Conservation (phyloP, 1,140 invertebrate species). For the Procambarus virginalis region DNA sequence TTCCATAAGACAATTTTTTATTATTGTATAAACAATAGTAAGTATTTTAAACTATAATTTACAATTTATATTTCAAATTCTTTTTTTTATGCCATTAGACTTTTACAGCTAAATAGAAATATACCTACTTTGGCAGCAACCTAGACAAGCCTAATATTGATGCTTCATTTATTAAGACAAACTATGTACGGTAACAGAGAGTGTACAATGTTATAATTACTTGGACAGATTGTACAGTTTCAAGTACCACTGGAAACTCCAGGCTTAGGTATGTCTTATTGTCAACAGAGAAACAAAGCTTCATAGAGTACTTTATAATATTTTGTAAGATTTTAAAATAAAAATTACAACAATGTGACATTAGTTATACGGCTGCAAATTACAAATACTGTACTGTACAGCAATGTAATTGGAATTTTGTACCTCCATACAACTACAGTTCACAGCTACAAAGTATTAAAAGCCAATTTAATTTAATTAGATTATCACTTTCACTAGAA, state of each 20-base stretch:
- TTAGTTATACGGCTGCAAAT: neutral
- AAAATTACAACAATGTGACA: neutral
- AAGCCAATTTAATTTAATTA: neutral
- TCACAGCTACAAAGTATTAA: neutral
- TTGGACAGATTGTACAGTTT: neutral
- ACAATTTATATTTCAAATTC: neutral
- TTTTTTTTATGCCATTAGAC: neutral
- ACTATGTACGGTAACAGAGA: neutral
- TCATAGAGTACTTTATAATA: neutral
- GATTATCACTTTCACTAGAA: neutral
- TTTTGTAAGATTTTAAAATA: neutral
- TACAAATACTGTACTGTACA: neutral
- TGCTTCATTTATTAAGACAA: neutral
- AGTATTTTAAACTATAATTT: conserved; percentile 9
- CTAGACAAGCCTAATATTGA: neutral
- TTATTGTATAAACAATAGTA: neutral
- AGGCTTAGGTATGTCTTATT: neutral
- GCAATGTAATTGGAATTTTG: neutral
- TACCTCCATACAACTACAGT: neutral
- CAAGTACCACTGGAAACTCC: neutral
- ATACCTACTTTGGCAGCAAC: neutral
- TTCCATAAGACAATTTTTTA: neutral
- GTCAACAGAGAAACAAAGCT: neutral
- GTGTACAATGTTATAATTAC: neutral
- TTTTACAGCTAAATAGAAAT: neutral